A percentile compares a stretch with the other conserved stretches of the same genome.
These are phyloP conservation scores for Neodiprion virginianus DNA, from an alignment of 1,140 invertebrate species.

Conservation along the genomic window DNA sequence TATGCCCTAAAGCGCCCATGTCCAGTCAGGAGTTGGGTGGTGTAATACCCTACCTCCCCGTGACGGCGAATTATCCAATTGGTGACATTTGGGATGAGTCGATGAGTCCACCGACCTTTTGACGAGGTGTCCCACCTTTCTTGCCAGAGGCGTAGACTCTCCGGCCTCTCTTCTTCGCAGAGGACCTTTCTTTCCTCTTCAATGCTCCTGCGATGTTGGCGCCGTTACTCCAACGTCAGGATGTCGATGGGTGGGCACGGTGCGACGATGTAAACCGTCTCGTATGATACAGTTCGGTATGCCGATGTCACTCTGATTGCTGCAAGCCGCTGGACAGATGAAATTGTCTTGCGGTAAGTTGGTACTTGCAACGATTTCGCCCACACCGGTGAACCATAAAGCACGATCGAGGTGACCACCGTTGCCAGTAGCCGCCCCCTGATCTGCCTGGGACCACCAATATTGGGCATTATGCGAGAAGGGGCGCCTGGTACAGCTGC, in stretches of 20 bases:
- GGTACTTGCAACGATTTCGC: slow-evolving; percentile 11
- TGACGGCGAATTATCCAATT: slow-evolving; percentile 27
- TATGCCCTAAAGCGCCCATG: slow-evolving; percentile 49
- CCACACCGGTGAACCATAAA: slow-evolving; percentile 25
- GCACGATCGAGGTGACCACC: slow-evolving; percentile 20
- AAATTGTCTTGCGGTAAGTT: slow-evolving; percentile 6
- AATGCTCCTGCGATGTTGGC: background rate
- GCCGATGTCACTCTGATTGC: slow-evolving; percentile 24
- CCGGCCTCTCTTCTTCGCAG: slow-evolving; percentile 3
- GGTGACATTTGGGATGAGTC: slow-evolving; percentile 26
- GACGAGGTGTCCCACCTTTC: slow-evolving; percentile 21
- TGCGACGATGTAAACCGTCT: slow-evolving; percentile 30
- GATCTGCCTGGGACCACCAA: slow-evolving; percentile 20
- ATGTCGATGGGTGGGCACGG: slow-evolving; percentile 31
- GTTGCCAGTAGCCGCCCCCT: slow-evolving; percentile 12
- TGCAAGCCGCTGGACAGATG: slow-evolving; percentile 9
- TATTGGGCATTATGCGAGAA: slow-evolving; percentile 20
- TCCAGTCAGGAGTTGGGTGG: slow-evolving; percentile 40
- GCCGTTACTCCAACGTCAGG: slow-evolving; percentile 26
- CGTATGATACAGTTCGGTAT: slow-evolving; percentile 33
- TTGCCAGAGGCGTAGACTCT: slow-evolving; percentile 41
- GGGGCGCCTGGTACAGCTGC: background rate
- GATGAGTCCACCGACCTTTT: slow-evolving; percentile 29
- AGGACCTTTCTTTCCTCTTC: slow-evolving; percentile 5
- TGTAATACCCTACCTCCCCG: slow-evolving; percentile 31